Conservation (phyloP, 2,113 vertebrate genomes). For the Mustela nigripes region DNA sequence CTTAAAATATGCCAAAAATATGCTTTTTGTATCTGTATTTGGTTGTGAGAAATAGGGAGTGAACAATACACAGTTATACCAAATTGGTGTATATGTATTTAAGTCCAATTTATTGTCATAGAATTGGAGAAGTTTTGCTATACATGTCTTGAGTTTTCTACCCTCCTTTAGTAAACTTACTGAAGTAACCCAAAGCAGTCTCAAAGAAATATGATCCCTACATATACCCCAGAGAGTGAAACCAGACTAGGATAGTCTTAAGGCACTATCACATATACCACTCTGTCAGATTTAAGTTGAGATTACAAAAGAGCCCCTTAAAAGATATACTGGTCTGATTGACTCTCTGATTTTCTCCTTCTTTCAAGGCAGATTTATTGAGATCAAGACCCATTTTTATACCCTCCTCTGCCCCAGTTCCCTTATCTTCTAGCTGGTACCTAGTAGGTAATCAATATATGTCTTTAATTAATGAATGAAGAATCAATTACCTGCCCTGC, state of each 20-base stretch:
- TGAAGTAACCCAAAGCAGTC: not conserved
- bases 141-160: not conserved
- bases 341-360: not conserved
- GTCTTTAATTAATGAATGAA: not conserved
- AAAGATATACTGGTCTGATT: not conserved
- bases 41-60: not conserved
- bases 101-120: not conserved
- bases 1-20: not conserved
- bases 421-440: not conserved
- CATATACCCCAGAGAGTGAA: not conserved
- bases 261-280: not conserved
- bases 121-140: not conserved
- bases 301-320: not conserved
- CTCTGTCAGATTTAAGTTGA: not conserved
- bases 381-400: not conserved
- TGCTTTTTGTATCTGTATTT: not conserved
- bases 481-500: not conserved
- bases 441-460: not conserved
- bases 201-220: not conserved
- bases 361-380: not conserved
- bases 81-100: not conserved
- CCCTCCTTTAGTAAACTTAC: not conserved
- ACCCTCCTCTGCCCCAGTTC: not conserved
- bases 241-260: not conserved
- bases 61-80: not conserved